Conservation (phyloP, 2,113 vertebrate genomes). For the Oxyura jamaicensis region DNA sequence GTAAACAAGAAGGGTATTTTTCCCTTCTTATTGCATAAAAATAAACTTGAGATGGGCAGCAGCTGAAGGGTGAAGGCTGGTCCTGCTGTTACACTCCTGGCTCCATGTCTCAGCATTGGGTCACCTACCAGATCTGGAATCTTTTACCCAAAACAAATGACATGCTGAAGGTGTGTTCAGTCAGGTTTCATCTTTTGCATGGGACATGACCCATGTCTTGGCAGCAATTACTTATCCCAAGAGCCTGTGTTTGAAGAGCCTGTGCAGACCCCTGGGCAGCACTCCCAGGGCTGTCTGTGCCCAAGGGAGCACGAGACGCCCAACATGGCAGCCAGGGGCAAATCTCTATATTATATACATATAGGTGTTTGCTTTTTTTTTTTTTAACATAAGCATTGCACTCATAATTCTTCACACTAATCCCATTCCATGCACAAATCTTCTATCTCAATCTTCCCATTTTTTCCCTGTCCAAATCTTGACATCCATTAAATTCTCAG, state of each 20-base stretch:
- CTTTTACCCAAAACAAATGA: accelerated
- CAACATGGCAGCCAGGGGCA: not conserved
- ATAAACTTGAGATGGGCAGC: not conserved
- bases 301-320: accelerated
- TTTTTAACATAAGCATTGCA: not conserved
- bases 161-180: accelerated
- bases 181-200: accelerated
- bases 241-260: not conserved
- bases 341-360: not conserved
- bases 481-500: constrained; percentile 72
- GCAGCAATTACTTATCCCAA: not conserved
- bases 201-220: accelerated
- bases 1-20: not conserved
- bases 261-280: not conserved
- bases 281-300: not conserved
- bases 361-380: accelerated
- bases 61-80: not conserved
- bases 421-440: constrained; percentile 46
- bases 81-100: accelerated
- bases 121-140: too few relatives aligned
- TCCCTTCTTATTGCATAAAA: not conserved
- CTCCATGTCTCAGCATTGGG: not conserved
- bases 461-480: constrained; percentile 34
- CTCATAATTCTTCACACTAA: constrained; percentile 45
- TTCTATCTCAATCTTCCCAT: constrained; percentile 45